Evolutionary conservation across 2,797 vertebrate species (phyloP), one percentile per base, ranked within the genome.

Genomic region (Acanthiza pusilla): DNA sequence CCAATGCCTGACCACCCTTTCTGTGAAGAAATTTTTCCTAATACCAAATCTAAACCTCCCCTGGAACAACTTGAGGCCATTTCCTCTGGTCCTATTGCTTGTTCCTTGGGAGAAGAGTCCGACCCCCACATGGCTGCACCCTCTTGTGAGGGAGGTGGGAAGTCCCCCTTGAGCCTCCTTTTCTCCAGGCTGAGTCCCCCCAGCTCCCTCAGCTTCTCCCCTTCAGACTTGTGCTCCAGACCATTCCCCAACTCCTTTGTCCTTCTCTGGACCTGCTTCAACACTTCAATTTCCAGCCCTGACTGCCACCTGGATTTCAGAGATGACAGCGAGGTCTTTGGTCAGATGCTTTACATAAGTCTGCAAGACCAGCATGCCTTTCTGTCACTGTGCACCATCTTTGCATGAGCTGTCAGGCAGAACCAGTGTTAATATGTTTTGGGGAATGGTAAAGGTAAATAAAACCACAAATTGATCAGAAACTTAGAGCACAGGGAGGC

Each of bases 51-150:
- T 26, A 34, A 83, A 38, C 11, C 14, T 51, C 10, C 5, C 29
- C 32, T 71, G 27, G 8, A 32, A 26, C 2, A 6, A 50, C 16
- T 38, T 70, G 43, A 45, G 23, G 16, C 15, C 9, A 34, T 45
- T 40, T 45, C 20, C 4, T 34, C 45, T 71, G 40, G 38, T 34
- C 9, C 18, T 40, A 17, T 47, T 16, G 3, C 9, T 50, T 40
- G 5, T 6, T 58, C 3, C 25, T 4, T 48, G 26, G 6, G 25
- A 84, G 45, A 7, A 40, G 21, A 83, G 15, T 5, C 25, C 0
- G 0, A 38, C 1, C 7, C 13, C 16, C 5, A 5, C 9, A 13
- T 12, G 32, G 7, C 15, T 62, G 10, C 9, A 5, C 2, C 32
- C 48, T 68, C 42, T 19, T 89, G 9, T 70, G 55, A 62, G 16